These are phyloP conservation scores for Drosophila biarmipes DNA, from an alignment of 1,140 invertebrate genomes.

Conservation along the genomic window DNA sequence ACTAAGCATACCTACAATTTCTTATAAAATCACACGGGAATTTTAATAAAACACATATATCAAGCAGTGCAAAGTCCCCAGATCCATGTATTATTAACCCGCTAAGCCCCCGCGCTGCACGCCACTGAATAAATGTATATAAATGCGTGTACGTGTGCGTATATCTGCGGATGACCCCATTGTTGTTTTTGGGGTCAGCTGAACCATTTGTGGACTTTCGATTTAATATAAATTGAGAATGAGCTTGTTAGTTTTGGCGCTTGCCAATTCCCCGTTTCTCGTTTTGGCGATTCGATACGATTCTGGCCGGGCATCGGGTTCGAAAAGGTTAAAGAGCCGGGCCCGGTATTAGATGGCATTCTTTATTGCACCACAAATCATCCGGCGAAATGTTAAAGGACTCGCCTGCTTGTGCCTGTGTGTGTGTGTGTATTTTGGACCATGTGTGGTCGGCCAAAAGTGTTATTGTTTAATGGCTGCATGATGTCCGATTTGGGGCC, in stretches of 20 bases:
- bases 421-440: conserved; percentile 15
- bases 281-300: conserved; percentile 8
- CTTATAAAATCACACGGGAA: too few species aligned
- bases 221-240: conserved; percentile 81
- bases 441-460: conserved; percentile 38
- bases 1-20: too few species aligned
- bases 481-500: conserved; percentile 55
- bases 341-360: conserved; percentile 61
- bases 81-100: background rate
- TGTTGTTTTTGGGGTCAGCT: conserved; percentile 53
- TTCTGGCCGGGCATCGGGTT: conserved; percentile 14
- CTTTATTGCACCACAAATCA: conserved; percentile 79
- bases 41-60: background rate
- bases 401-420: conserved; percentile 23
- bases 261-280: conserved; percentile 39
- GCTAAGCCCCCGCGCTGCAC: background rate
- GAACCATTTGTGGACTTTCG: conserved; percentile 58
- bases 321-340: conserved; percentile 53
- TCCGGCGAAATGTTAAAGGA: conserved; percentile 48
- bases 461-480: conserved; percentile 71
- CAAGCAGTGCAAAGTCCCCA: background rate
- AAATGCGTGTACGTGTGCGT: conserved; percentile 19
- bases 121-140: background rate
- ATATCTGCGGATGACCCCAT: conserved; percentile 36
- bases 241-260: conserved; percentile 73